Conservation (phyloP, 2,797 vertebrate species). For the Apodemus agrarius region DNA sequence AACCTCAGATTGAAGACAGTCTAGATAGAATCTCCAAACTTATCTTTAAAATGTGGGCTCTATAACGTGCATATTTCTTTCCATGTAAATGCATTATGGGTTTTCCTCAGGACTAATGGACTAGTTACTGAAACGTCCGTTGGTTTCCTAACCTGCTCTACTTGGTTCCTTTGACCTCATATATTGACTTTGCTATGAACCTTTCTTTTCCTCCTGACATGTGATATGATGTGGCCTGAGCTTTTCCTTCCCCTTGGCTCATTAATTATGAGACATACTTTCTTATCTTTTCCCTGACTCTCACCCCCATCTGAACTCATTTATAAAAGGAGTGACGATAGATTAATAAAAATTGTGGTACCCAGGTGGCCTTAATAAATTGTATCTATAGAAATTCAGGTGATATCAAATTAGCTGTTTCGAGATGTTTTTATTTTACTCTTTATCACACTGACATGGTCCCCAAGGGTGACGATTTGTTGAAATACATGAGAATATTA, state of each 20-base stretch:
- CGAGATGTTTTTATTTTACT: conserved; percentile 34
- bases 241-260: not conserved
- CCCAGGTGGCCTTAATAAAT: conserved; percentile 54
- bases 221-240: not conserved
- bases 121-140: not conserved
- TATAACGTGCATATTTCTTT: not conserved
- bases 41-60: conserved; percentile 16
- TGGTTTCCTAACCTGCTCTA: not conserved
- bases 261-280: conserved; percentile 29
- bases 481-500: not conserved
- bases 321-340: conserved; percentile 25
- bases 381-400: conserved; percentile 47
- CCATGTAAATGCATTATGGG: not conserved
- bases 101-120: not conserved
- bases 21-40: not conserved
- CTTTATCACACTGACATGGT: conserved; percentile 14
- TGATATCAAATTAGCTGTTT: conserved; percentile 37
- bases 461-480: not conserved
- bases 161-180: conserved; percentile 31
- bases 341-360: conserved; percentile 57
- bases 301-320: conserved; percentile 52
- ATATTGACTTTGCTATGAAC: conserved; percentile 6
- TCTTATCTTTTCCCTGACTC: conserved; percentile 44
- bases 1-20: not conserved
- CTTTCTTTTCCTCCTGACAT: not conserved